phyloP scores from a whole-genome alignment of 2,888 invertebrate species.

The Geophilus truncorum region DNA sequence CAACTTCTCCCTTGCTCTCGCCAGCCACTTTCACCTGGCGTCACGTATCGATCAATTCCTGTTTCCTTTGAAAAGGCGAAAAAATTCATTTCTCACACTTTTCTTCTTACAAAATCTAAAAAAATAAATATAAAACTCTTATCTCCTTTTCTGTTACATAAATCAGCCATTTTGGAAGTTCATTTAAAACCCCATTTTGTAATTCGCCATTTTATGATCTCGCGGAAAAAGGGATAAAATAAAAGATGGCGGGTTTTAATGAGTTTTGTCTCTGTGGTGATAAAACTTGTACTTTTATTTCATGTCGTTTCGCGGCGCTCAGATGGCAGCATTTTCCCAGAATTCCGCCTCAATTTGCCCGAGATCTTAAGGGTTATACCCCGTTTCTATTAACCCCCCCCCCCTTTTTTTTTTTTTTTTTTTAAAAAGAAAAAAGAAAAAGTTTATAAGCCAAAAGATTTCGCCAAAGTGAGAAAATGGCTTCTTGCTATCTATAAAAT shows the following conservation, averaged over 20 bases:
- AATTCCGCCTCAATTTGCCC: not conserved
- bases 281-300: not conserved
- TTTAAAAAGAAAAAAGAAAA: not conserved
- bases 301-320: not conserved
- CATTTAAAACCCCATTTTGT: not conserved
- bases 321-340: not conserved
- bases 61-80: not conserved
- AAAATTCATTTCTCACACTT: not conserved
- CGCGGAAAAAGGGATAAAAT: not conserved
- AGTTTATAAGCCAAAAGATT: not conserved
- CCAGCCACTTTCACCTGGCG: not conserved
- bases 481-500: not conserved
- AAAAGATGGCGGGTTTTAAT: constrained; percentile 6
- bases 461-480: not conserved
- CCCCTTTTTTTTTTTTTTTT: constrained; percentile 10
- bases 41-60: not conserved
- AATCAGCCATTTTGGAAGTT: too few species aligned
- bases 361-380: not conserved
- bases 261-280: not conserved
- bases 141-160: too few species aligned
- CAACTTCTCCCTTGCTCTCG: not conserved
- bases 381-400: not conserved
- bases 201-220: not conserved
- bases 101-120: too few species aligned
- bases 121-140: too few species aligned